Conservation (phyloP, 1,140 invertebrate species). For the Heterodera schachtii region DNA sequence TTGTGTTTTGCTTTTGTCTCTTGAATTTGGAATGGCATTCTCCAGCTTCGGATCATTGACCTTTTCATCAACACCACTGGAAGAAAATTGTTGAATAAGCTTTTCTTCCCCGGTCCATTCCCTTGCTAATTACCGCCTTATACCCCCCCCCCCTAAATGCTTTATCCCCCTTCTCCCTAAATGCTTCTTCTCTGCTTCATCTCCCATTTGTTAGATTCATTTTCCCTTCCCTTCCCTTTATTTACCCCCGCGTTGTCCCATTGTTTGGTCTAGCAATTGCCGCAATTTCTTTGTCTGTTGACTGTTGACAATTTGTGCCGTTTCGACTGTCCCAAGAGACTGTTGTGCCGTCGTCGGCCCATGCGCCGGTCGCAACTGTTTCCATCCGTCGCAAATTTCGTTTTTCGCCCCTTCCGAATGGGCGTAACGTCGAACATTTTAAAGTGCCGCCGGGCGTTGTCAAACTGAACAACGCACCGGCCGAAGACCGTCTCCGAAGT, state of each 20-base stretch:
- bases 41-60: too few species aligned
- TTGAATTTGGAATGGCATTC: too few species aligned
- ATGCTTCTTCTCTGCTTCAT: too few species aligned
- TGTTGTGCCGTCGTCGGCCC: neutral
- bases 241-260: neutral
- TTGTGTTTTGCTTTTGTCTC: neutral
- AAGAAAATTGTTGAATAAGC: too few species aligned
- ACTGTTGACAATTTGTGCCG: neutral
- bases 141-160: too few species aligned
- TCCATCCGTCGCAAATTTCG: conserved; percentile 20
- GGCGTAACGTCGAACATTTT: neutral
- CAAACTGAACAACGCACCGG: conserved; percentile 5
- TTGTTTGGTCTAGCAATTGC: neutral
- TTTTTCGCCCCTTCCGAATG: neutral
- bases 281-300: neutral
- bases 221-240: too few species aligned
- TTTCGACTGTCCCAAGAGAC: neutral
- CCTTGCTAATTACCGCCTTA: too few species aligned
- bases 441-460: neutral
- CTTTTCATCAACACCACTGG: too few species aligned
- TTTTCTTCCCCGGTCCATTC: too few species aligned
- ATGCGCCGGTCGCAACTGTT: conserved; percentile 12
- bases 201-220: too few species aligned
- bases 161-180: too few species aligned
- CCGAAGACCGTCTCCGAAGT: conserved; percentile 26